Percentiles rank a stretch among this genome's conserved stretches.
phyloP scores from a whole-genome alignment of 2,888 invertebrate species.

The Octonoba sinensis region DNA sequence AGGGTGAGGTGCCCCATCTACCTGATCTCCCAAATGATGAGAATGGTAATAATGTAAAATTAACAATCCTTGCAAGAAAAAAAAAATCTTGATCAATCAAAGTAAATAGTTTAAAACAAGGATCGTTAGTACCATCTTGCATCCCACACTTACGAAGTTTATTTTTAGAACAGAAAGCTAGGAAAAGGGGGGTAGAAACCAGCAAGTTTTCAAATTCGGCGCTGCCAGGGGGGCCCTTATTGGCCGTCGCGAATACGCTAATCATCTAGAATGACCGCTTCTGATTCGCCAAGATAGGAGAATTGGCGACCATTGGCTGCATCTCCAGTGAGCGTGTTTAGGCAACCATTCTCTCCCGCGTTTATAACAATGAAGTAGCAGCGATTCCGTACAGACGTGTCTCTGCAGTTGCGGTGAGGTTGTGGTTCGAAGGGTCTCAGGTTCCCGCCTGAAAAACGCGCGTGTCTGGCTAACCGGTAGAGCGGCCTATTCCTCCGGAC shows the following conservation, averaged over 20 bases:
- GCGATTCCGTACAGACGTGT: conserved; percentile 49
- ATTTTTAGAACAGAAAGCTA: too few species aligned
- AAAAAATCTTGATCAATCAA: too few species aligned
- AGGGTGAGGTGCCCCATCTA: too few species aligned
- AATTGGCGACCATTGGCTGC: conserved; percentile 32
- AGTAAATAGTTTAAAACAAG: too few species aligned
- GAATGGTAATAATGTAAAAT: too few species aligned
- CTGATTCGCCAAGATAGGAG: conserved; percentile 8
- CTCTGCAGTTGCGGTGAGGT: conserved; percentile 24
- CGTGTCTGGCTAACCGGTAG: background rate
- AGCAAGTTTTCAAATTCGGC: conserved; percentile 16
- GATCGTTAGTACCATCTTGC: too few species aligned
- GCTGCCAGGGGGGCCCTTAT: background rate
- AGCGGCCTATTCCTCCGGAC: background rate
- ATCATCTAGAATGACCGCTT: background rate
- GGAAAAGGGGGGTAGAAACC: too few species aligned
- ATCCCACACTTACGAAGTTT: too few species aligned
- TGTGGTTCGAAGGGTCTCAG: conserved; percentile 38
- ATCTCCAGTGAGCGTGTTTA: background rate
- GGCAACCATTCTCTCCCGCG: conserved; percentile 7
- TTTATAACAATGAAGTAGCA: conserved; percentile 34
- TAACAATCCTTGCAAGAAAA: too few species aligned
- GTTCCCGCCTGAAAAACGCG: background rate
- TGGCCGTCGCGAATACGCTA: conserved; percentile 16
- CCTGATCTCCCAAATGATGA: too few species aligned